Evolutionary conservation across 2,888 invertebrate species (phyloP), one percentile per base, ranked within the genome.

Genomic region (Agrochola lychnidis): DNA sequence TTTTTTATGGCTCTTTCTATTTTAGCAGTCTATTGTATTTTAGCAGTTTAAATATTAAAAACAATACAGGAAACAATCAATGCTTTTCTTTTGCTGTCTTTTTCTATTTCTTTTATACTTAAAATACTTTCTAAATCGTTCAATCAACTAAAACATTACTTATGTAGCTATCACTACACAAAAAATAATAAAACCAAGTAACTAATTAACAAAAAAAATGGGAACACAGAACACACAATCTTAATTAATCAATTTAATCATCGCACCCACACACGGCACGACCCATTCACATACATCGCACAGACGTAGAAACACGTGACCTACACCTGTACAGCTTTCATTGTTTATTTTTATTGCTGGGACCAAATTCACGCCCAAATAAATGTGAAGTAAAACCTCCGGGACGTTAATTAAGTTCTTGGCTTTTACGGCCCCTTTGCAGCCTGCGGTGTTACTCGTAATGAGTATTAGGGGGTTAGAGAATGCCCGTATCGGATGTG

Each of bases 371-470:
- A 93, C 93, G 93, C 93, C 92, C 93, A 94, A 95, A 95, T 94
- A 94, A 95, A 95, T 94, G 94, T 92, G 92, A 92, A 92, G 91
- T 90, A 90, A 92, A 90, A 84, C 90, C 91, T 88, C 83, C 76
- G 90, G 90, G 90, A 93, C 93, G 93, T 94, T 95, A 95, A 95
- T 95, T 95, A 95, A 94, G 95, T 94, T 94, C 94, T 94, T 95
- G 92, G 93, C 92, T 94, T 95, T 94, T 93, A 92, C 92, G 91
- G 90, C 91, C 90, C 89, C 90, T 89, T 79, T 89, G 89, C 80
- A 85, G 83, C 86, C 89, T 90, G 91, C 90, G 91, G 90, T 91
- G 89, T 85, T 89, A 84, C 86, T 85, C 86, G 91, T 94, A 94
- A 94, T 94, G 92, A 93, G 93, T 87, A 90, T 90, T 90, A 89